Evolutionary conservation across 2,797 vertebrate genomes (phyloP).

Genomic region (Tapera naevia): DNA sequence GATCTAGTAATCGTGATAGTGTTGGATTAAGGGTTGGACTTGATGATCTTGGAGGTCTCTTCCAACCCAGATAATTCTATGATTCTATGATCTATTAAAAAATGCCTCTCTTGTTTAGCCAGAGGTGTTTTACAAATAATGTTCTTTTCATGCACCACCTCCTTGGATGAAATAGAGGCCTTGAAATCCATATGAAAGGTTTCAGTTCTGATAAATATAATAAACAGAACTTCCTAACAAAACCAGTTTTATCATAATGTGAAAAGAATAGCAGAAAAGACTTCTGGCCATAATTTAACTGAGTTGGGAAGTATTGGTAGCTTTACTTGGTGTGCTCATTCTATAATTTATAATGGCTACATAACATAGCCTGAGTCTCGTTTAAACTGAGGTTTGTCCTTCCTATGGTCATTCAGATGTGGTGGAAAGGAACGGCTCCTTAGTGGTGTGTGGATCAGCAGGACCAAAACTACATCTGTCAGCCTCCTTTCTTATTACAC

Average conservation of each 20-base stretch:
- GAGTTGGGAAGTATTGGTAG: not conserved
- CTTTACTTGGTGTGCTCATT: not conserved
- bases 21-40: too few species aligned
- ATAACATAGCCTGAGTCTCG: not conserved
- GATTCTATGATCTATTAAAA: constrained; percentile 29
- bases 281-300: not conserved
- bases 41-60: too few species aligned
- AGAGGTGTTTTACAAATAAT: not conserved
- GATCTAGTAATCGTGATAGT: too few species aligned
- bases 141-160: not conserved
- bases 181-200: not conserved
- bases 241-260: not conserved
- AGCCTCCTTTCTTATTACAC: not conserved
- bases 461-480: not conserved
- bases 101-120: not conserved
- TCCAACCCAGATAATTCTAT: too few species aligned
- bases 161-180: not conserved
- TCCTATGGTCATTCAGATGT: not conserved
- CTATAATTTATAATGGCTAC: not conserved
- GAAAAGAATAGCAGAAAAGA: not conserved
- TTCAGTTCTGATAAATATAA: not conserved
- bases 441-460: not conserved
- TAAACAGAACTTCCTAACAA: not conserved
- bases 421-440: not conserved
- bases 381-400: not conserved